Evolutionary conservation across 2,113 vertebrate species (phyloP).

Genomic region (Engystomops pustulosus): DNA sequence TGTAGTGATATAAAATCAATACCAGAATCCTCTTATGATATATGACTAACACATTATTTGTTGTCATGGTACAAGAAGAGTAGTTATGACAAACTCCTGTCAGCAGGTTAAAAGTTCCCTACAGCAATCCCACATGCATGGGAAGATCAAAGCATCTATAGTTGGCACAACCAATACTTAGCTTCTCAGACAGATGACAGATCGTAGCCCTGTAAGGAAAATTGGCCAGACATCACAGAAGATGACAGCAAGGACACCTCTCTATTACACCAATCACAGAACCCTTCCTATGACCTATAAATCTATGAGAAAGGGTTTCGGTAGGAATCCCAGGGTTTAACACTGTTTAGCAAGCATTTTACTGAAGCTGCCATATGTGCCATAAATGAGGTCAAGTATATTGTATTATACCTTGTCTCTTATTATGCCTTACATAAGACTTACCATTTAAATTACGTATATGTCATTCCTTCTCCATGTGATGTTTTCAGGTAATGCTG

Average conservation of each 20-base stretch:
- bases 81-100: slow-evolving; percentile 29
- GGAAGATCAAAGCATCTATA: slow-evolving; percentile 51
- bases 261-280: slow-evolving; percentile 17
- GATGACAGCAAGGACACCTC: slow-evolving; percentile 45
- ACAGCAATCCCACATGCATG: slow-evolving; percentile 24
- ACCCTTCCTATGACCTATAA: slow-evolving; percentile 32
- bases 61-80: slow-evolving; percentile 29
- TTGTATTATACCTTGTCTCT: neutral
- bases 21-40: neutral
- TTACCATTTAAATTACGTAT: neutral
- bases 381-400: neutral
- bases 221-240: slow-evolving; percentile 56
- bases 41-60: neutral
- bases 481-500: neutral
- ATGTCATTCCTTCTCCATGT: neutral
- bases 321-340: slow-evolving; percentile 44
- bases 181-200: slow-evolving; percentile 48
- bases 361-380: neutral
- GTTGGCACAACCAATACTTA: slow-evolving; percentile 49
- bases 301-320: slow-evolving; percentile 34
- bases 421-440: neutral
- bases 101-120: slow-evolving; percentile 48
- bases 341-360: slow-evolving; percentile 10
- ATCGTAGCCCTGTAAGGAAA: slow-evolving; percentile 36
- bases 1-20: neutral